Percentiles rank a stretch among this genome's conserved stretches.
Conservation (phyloP, 2,888 invertebrate genomes). For the Temnothorax rugatulus region DNA sequence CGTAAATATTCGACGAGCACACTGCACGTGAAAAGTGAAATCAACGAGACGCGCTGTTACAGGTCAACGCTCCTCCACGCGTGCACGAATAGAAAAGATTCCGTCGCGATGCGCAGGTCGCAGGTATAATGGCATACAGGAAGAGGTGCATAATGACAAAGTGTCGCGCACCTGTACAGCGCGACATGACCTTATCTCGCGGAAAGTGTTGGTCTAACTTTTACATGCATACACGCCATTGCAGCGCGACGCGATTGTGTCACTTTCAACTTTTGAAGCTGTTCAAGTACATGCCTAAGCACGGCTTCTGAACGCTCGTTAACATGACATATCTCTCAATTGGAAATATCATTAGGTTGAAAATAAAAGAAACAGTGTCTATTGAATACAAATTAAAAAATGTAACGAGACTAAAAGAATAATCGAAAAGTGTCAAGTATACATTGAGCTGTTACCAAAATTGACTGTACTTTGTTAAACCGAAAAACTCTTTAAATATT, state of each 20-base stretch:
- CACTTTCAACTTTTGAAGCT: slow-evolving; percentile 3
- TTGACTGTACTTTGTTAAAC: not conserved
- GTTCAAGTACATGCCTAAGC: not conserved
- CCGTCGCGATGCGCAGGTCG: not conserved
- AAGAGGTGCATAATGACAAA: slow-evolving; percentile 21
- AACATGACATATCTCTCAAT: not conserved
- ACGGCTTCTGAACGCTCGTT: not conserved
- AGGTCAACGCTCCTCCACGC: slow-evolving; percentile 34
- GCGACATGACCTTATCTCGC: slow-evolving; percentile 36
- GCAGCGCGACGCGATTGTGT: slow-evolving; percentile 7
- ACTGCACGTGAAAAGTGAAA: slow-evolving; percentile 41
- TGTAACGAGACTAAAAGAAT: not conserved
- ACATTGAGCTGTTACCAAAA: not conserved
- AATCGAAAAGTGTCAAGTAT: not conserved
- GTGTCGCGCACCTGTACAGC: slow-evolving; percentile 35
- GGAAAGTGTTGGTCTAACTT: slow-evolving; percentile 14
- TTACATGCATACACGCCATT: not conserved
- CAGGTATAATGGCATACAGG: slow-evolving; percentile 22
- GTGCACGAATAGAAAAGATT: not conserved
- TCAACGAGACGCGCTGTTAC: slow-evolving; percentile 28
- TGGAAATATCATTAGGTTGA: not conserved
- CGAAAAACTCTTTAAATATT: not conserved
- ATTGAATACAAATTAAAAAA: not conserved
- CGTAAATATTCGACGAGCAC: slow-evolving; percentile 15
- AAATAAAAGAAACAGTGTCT: not conserved